Conservation (phyloP, 2,113 vertebrate species). For the Brachyhypopomus gauderio region DNA sequence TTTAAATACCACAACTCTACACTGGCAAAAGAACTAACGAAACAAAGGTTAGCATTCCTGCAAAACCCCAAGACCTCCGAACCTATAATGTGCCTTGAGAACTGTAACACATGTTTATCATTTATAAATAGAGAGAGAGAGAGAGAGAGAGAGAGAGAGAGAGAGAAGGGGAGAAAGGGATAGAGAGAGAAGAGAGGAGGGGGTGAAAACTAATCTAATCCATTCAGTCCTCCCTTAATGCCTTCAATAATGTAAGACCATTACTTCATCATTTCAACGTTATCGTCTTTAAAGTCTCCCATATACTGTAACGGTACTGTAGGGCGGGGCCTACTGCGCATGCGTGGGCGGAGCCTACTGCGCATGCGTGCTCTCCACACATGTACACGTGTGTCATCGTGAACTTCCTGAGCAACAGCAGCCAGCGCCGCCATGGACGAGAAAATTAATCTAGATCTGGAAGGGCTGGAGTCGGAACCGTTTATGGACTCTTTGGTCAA, state of each 20-base stretch:
- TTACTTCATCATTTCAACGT: too few relatives aligned
- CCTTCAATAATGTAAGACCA: too few relatives aligned
- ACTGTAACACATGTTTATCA: background rate
- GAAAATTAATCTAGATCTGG: slow-evolving; percentile 47
- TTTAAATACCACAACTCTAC: too few relatives aligned
- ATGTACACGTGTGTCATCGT: slow-evolving; percentile 21
- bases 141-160: background rate
- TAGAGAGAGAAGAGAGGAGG: background rate
- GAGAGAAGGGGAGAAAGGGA: background rate
- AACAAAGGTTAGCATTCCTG: background rate
- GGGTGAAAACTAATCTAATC: background rate
- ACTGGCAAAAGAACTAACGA: too few relatives aligned
- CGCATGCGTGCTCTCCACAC: background rate
- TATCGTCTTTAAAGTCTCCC: too few relatives aligned
- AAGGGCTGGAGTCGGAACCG: slow-evolving; percentile 61
- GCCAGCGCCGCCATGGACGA: slow-evolving; percentile 58
- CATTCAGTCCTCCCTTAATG: too few relatives aligned
- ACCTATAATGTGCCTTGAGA: background rate
- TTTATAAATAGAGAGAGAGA: background rate
- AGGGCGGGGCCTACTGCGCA: too few relatives aligned
- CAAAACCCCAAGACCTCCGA: background rate
- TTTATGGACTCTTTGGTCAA: slow-evolving; percentile 62
- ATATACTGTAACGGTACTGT: too few relatives aligned
- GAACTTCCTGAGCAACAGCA: background rate
- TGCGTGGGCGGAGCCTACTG: background rate